Conservation (phyloP, 1,140 invertebrate genomes). For the Manduca sexta region DNA sequence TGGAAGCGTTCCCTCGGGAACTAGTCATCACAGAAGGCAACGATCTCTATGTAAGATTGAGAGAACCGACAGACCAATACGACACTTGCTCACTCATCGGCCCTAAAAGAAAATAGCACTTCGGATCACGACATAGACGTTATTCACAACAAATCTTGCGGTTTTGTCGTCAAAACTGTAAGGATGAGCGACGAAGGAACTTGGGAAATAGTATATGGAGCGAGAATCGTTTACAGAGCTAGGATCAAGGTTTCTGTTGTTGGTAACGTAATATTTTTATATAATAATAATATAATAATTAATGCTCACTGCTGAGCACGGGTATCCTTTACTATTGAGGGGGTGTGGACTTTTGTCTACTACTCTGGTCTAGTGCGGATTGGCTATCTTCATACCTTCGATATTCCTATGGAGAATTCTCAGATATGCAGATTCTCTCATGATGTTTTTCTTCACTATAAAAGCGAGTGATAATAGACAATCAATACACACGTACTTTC, state of each 20-base stretch:
- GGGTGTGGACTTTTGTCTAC: too few relatives aligned
- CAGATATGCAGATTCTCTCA: too few relatives aligned
- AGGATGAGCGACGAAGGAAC: constrained; percentile 22
- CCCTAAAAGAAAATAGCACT: constrained; percentile 20
- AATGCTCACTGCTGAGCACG: too few relatives aligned
- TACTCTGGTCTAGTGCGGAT: too few relatives aligned
- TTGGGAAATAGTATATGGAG: constrained; percentile 47
- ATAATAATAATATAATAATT: too few relatives aligned
- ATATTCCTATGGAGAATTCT: too few relatives aligned
- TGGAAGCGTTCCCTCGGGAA: constrained; percentile 29
- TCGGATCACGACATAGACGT: constrained; percentile 11
- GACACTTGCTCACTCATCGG: constrained; percentile 36
- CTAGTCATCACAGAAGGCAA: constrained; percentile 35
- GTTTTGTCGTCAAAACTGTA: constrained; percentile 31
- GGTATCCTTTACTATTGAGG: too few relatives aligned
- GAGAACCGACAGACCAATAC: constrained; percentile 19
- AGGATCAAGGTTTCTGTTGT: constrained; percentile 29
- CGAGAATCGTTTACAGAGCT: constrained; percentile 33
- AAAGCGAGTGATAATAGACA: too few relatives aligned
- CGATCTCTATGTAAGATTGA: constrained; percentile 38
- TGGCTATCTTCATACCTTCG: too few relatives aligned
- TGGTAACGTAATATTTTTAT: constrained; percentile 25
- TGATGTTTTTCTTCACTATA: too few relatives aligned
- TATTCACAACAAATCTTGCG: constrained; percentile 22
- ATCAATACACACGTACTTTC: too few relatives aligned